Conservation (phyloP, 2,888 invertebrate species). For the Hesperia comma region DNA sequence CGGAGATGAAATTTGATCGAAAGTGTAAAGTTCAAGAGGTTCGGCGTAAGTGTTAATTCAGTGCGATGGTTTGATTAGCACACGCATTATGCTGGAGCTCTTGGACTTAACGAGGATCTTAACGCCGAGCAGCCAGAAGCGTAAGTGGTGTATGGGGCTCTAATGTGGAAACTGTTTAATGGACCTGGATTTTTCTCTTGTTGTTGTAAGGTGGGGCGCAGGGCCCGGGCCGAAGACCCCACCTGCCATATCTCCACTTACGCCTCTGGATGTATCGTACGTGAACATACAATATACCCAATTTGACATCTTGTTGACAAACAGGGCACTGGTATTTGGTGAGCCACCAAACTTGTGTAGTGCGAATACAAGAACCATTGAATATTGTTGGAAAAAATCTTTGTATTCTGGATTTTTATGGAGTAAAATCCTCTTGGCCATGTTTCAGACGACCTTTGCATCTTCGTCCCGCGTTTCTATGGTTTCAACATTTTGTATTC, state of each 20-base stretch:
- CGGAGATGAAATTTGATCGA: slow-evolving; percentile 2
- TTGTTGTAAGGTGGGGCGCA: slow-evolving; percentile 83
- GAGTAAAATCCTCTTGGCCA: slow-evolving; percentile 8
- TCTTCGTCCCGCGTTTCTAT: not conserved
- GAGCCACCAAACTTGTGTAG: slow-evolving; percentile 4
- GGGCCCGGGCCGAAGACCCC: slow-evolving; percentile 82
- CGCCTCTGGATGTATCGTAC: slow-evolving; percentile 85
- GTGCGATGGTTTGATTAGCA: slow-evolving; percentile 31
- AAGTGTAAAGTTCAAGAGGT: slow-evolving; percentile 5
- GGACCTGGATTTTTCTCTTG: slow-evolving; percentile 75
- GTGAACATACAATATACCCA: slow-evolving; percentile 61
- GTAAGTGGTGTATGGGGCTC: slow-evolving; percentile 81
- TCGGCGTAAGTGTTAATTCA: slow-evolving; percentile 42
- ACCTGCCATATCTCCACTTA: slow-evolving; percentile 84
- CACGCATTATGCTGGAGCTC: slow-evolving; percentile 38
- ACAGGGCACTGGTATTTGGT: slow-evolving; percentile 53
- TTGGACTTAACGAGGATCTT: slow-evolving; percentile 39
- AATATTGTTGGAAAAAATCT: slow-evolving; percentile 17
- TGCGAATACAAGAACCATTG: slow-evolving; percentile 17
- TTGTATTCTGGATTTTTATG: slow-evolving; percentile 8
- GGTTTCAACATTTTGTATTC: not conserved
- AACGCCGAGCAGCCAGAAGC: slow-evolving; percentile 75
- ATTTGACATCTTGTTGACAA: slow-evolving; percentile 59
- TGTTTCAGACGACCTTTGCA: slow-evolving; percentile 18
- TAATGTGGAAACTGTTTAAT: slow-evolving; percentile 69